Base-by-base conservation (phyloP, 2,113 vertebrate genomes). In the Phrynosoma platyrhinos region DNA sequence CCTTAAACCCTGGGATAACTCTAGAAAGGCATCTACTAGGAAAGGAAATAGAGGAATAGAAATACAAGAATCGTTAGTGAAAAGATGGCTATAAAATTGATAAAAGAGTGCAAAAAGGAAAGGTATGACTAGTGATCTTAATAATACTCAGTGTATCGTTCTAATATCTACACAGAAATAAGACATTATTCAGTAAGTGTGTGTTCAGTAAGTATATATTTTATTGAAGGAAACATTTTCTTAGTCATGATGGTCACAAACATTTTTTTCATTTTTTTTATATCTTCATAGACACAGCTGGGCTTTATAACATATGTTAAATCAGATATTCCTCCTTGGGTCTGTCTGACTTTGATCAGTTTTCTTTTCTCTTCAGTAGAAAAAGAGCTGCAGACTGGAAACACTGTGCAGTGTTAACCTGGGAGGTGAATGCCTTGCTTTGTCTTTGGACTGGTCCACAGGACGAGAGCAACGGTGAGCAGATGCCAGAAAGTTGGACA, bases 381-480 rank as follows among this genome's bases (percentile, higher is more conserved):
- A 98, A 71, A 89, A 98, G 72, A 89, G 94, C 66, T 96, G 93
- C 91, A 87, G 76, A 47, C 91, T 99, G 90, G 96, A 98, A 92
- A 74, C 92, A 0, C 72, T 97, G 36, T 96, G 96, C 93, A 96
- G 94, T 77, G 36, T 95, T 1, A 93, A 94, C 62, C 93, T 98
- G 0, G 98, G 97, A 10, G 84, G 93, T 0, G 97, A 98, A 64
- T 87, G 97, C 0, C 95, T 99, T 92, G 97, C 97, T 72, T 91
- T 99, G 95, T 99, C 99, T 0, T 94, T 99, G 71, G 99, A 99
- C 91, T 99, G 99, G 99, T 99, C 98, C 83, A 98, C 98, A 0
- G 97, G 98, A 62, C 97, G 97, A 88, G 92, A 96, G 71, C 96
- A 97, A 52, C 97, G 98, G 99, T 99, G 92, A 96, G 94, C 4